These are phyloP conservation scores for Pyrrhosoma nymphula DNA, from an alignment of 2,888 invertebrate genomes.

Conservation along the genomic window DNA sequence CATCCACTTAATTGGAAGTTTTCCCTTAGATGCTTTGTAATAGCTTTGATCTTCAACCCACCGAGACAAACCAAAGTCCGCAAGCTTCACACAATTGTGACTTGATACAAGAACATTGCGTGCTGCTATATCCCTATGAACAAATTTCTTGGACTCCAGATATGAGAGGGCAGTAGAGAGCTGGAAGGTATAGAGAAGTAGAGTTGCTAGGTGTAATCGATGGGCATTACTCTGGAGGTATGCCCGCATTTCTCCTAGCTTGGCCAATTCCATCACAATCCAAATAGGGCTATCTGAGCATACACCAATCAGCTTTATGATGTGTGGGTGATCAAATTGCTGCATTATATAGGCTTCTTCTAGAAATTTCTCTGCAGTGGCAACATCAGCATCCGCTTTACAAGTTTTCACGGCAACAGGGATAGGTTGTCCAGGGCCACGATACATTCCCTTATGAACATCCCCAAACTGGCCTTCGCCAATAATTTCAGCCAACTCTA, in stretches of 20 bases:
- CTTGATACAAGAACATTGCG: slow-evolving; percentile 97
- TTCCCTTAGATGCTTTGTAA: slow-evolving; percentile 97
- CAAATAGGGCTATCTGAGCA: slow-evolving; percentile 96
- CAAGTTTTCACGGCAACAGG: slow-evolving; percentile 99
- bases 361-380: slow-evolving; percentile 96
- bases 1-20: slow-evolving; percentile 99
- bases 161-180: slow-evolving; percentile 97
- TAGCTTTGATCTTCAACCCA: slow-evolving; percentile 99
- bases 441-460: slow-evolving; percentile 93
- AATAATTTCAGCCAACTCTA: slow-evolving; percentile 94
- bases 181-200: slow-evolving; percentile 95
- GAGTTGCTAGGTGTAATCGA: slow-evolving; percentile 89
- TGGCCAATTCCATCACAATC: slow-evolving; percentile 99
- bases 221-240: slow-evolving; percentile 95
- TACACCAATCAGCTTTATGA: slow-evolving; percentile 96
- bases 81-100: slow-evolving; percentile 96
- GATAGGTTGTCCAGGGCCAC: slow-evolving; percentile 81
- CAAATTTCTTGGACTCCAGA: slow-evolving; percentile 98
- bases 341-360: slow-evolving; percentile 99
- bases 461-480: slow-evolving; percentile 99
- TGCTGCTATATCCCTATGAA: slow-evolving; percentile 98
- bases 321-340: slow-evolving; percentile 99
- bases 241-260: slow-evolving; percentile 95
- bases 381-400: slow-evolving; percentile 94
- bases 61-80: slow-evolving; percentile 97